These are phyloP conservation scores for Epirrita christyi DNA, from an alignment of 2,888 invertebrate genomes.

Conservation along the genomic window DNA sequence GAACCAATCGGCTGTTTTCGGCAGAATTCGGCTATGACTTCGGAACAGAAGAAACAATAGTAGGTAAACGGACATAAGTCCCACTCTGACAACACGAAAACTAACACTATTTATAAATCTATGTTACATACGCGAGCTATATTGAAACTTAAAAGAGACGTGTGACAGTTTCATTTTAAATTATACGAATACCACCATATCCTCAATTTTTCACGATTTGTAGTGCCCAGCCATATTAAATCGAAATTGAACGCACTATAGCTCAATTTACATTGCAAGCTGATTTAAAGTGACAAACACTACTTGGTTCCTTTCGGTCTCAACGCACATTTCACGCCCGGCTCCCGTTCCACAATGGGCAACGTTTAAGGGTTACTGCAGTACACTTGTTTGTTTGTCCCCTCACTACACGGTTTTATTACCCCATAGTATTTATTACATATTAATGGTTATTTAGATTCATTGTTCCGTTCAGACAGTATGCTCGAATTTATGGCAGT, in stretches of 20 bases:
- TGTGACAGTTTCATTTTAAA: neutral
- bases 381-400: slow-evolving; percentile 83
- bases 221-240: neutral
- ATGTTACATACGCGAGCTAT: neutral
- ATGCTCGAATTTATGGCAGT: slow-evolving; percentile 81
- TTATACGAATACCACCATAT: neutral
- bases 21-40: slow-evolving; percentile 64
- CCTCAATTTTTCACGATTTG: neutral
- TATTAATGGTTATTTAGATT: slow-evolving; percentile 85
- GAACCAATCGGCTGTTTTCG: slow-evolving; percentile 74
- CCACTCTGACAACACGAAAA: neutral
- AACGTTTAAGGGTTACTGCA: slow-evolving; percentile 72
- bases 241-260: neutral
- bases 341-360: slow-evolving; percentile 61
- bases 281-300: slow-evolving; percentile 8
- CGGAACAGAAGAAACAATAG: slow-evolving; percentile 38
- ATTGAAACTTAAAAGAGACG: slow-evolving; percentile 1
- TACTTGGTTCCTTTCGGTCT: slow-evolving; percentile 34
- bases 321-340: slow-evolving; percentile 61
- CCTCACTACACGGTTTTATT: slow-evolving; percentile 76
- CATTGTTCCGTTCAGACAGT: slow-evolving; percentile 81
- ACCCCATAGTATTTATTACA: slow-evolving; percentile 84
- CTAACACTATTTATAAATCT: neutral
- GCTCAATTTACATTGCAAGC: slow-evolving; percentile 3
- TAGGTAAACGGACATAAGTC: neutral